Percentiles rank a stretch among this genome's conserved stretches.
Conservation (phyloP, 1,140 invertebrate species). For the Atopsyche davidsoni region DNA sequence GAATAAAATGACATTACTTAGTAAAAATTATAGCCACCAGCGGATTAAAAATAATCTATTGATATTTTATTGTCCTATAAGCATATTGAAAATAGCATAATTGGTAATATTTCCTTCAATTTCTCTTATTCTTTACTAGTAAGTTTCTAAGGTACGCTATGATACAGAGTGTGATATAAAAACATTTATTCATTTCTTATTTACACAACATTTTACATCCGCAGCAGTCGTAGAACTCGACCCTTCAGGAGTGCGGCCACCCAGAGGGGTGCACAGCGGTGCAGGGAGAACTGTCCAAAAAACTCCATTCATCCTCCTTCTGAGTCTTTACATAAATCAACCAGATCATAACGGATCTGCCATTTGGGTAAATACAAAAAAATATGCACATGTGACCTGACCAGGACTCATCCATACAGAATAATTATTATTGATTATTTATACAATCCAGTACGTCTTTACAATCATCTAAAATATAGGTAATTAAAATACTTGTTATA, state of each 20-base stretch:
- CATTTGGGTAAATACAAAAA: too few relatives aligned
- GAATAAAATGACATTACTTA: too few relatives aligned
- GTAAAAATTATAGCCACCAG: background rate
- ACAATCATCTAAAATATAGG: conserved; percentile 21
- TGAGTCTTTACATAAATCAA: too few relatives aligned
- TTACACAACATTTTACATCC: conserved; percentile 25
- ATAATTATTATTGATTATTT: conserved; percentile 7
- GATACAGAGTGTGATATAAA: conserved; percentile 28
- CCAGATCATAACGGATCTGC: too few relatives aligned
- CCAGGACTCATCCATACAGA: too few relatives aligned
- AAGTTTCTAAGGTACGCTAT: conserved; percentile 29
- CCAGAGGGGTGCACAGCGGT: too few relatives aligned
- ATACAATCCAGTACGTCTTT: background rate
- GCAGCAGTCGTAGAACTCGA: conserved; percentile 19
- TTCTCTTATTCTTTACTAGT: conserved; percentile 25
- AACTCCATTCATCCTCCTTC: too few relatives aligned
- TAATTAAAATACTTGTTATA: conserved; percentile 27
- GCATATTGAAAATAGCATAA: conserved; percentile 21
- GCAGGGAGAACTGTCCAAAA: too few relatives aligned
- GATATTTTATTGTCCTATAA: conserved; percentile 23
- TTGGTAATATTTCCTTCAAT: conserved; percentile 28
- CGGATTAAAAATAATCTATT: conserved; percentile 2
- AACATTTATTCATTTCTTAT: conserved; percentile 25
- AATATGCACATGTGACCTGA: too few relatives aligned
- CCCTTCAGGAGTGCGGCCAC: too few relatives aligned